phyloP scores from a whole-genome alignment of 2,888 invertebrate genomes.

The Protodeltote pygarga region DNA sequence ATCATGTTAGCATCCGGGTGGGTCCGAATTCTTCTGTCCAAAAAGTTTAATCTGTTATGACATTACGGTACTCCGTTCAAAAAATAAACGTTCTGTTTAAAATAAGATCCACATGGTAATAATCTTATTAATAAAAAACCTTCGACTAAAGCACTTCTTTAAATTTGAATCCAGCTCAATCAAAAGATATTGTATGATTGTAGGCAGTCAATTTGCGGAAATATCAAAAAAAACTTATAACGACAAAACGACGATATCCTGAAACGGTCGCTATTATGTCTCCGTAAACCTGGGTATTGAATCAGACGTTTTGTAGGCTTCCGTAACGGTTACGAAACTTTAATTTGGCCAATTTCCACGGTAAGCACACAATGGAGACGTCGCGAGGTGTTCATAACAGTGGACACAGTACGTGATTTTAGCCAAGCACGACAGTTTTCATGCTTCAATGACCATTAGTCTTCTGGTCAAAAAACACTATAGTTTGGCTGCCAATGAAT shows the following conservation, averaged over 20 bases:
- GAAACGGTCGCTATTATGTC: slow-evolving; percentile 13
- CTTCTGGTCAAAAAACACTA: slow-evolving; percentile 32
- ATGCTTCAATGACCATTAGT: slow-evolving; percentile 47
- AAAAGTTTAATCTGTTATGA: too few species aligned
- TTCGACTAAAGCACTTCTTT: too few species aligned
- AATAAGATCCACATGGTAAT: too few species aligned
- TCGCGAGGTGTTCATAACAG: slow-evolving; percentile 48
- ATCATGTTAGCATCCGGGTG: too few species aligned
- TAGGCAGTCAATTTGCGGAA: not conserved
- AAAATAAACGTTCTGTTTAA: too few species aligned
- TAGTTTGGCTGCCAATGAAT: not conserved
- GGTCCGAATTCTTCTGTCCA: too few species aligned
- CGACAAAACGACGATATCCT: slow-evolving; percentile 16
- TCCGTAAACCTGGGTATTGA: slow-evolving; percentile 24
- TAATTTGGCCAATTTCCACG: slow-evolving; percentile 66
- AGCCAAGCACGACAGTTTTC: slow-evolving; percentile 48
- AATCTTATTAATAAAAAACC: too few species aligned
- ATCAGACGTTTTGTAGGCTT: slow-evolving; percentile 45
- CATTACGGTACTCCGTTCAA: too few species aligned
- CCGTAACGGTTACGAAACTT: slow-evolving; percentile 67
- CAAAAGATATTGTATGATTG: not conserved
- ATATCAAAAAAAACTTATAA: slow-evolving; percentile 8
- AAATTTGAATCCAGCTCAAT: too few species aligned
- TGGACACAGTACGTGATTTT: slow-evolving; percentile 52
- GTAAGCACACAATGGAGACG: slow-evolving; percentile 59